These are phyloP conservation scores for Oscheius sp. DNA, from an alignment of 2,888 invertebrate genomes.

Conservation along the genomic window DNA sequence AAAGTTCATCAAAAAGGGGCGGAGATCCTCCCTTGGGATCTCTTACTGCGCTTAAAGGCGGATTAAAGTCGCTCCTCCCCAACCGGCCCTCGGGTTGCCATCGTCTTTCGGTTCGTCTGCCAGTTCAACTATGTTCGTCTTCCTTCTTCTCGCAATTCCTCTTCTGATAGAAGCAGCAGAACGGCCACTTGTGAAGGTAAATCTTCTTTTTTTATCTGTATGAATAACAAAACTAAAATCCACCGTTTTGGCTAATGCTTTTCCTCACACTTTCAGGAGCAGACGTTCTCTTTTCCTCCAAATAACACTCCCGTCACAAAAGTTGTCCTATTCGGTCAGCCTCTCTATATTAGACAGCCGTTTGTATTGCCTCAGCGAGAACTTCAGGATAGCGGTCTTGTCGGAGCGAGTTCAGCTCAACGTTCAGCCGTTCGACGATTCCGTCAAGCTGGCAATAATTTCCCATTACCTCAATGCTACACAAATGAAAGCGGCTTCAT, in stretches of 20 bases:
- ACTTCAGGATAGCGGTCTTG: constrained; percentile 11
- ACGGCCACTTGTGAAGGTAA: neutral
- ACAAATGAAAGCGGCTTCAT: constrained; percentile 63
- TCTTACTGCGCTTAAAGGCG: constrained; percentile 14
- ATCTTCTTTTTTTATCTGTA: neutral
- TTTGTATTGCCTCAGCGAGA: constrained; percentile 45
- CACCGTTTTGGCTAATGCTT: neutral
- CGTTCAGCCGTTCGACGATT: neutral
- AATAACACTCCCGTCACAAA: constrained; percentile 52
- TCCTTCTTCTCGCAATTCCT: neutral
- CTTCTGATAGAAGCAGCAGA: neutral
- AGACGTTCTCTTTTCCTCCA: constrained; percentile 44
- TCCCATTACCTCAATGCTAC: constrained; percentile 64
- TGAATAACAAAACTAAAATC: neutral
- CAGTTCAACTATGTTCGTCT: neutral
- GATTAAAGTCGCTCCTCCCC: constrained; percentile 23
- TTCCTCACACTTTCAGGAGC: constrained; percentile 12
- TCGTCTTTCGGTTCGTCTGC: neutral
- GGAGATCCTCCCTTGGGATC: neutral
- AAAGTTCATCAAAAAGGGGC: neutral
- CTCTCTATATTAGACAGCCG: constrained; percentile 52
- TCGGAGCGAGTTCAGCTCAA: neutral
- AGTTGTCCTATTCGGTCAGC: constrained; percentile 53
- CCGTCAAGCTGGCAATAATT: constrained; percentile 31
- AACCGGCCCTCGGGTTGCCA: constrained; percentile 20